Base-by-base conservation (phyloP, 2,113 vertebrate genomes). In the Pycnonotus jocosus region DNA sequence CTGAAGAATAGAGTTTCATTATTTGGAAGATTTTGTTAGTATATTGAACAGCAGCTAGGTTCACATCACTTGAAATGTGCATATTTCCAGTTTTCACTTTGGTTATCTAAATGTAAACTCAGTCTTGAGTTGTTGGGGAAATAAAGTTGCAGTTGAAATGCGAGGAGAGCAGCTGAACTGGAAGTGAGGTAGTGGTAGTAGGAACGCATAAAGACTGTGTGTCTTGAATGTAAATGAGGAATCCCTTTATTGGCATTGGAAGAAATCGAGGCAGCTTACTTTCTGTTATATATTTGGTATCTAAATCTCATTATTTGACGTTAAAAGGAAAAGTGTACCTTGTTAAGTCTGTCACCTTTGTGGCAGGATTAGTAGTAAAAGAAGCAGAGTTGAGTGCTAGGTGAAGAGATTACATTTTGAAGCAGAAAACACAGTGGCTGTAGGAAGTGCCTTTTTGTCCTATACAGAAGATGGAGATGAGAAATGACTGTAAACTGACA, bases 51-150 rank as follows among this genome's bases (percentile, higher is more conserved):
- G 58, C 72, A 80, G 35, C 71, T 92, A 60, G 15, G 31, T 82
- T 92, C 45, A 24, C 24, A 40, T 88, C 57, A 35, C 88, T 90
- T 69, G 71, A 88, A 90, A 70, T 58, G 58, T 83, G 27, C 47
- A 18, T 2, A 0, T 83, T 92, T 78, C 64, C 72, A 74, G 38
- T 71, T 93, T 95, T 78, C 73, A 15, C 40, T 93, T 94, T 60
- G 44, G 51, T 86, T 83, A 56, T 78, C 47, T 90, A 93, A 94
- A 90, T 73, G 40, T 68, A 77, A 96, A 85, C 45, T 92, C 31
- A 23, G 31, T 88, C 73, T 56, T 50, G 48, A 80, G 62, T 88
- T 92, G 62, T 80, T 90, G 68, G 74, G 50, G 85, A 90, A 90
- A 73, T 92, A 69, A 90, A 93, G n/a, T 90, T 88, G 57, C 45